Conservation (phyloP, 2,888 invertebrate genomes). For the Drosophila rubida region DNA sequence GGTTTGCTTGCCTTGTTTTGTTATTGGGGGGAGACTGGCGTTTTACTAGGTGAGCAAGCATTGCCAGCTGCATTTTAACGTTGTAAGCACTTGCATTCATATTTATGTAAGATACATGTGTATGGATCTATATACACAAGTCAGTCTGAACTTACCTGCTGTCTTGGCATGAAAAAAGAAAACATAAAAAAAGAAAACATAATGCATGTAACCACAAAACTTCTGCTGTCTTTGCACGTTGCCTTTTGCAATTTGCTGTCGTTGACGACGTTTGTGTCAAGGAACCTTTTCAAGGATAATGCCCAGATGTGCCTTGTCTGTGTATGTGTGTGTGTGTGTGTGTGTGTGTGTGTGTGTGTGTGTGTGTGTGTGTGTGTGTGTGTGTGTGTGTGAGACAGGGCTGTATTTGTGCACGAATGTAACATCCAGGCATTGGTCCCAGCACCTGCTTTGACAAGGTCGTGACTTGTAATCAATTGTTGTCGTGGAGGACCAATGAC, state of each 20-base stretch:
- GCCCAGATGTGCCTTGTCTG: too few relatives aligned
- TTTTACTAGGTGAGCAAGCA: conserved; percentile 49
- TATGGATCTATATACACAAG: conserved; percentile 3
- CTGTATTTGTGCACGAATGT: conserved; percentile 5
- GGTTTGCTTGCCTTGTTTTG: conserved; percentile 20
- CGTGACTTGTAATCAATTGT: conserved; percentile 28
- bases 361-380: too few relatives aligned
- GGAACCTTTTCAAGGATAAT: conserved; percentile 82
- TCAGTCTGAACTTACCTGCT: conserved; percentile 14
- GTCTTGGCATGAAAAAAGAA: conserved; percentile 14
- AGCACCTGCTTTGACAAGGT: conserved; percentile 42
- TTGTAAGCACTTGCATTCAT: conserved; percentile 12
- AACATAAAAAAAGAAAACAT: neutral
- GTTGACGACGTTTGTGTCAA: conserved; percentile 68
- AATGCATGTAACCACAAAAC: conserved; percentile 24
- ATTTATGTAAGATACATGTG: conserved; percentile 3
- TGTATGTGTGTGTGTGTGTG: conserved; percentile 1
- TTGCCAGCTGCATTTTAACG: conserved; percentile 68
- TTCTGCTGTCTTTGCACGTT: conserved; percentile 19
- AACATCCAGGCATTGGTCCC: neutral
- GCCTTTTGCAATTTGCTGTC: conserved; percentile 40
- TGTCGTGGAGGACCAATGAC: conserved; percentile 14
- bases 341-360: conserved; percentile 6
- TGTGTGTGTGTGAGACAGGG: conserved; percentile 11
- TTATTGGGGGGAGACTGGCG: conserved; percentile 37